These are phyloP conservation scores for Pelvicachromis taeniatus DNA, from an alignment of 2,113 vertebrate genomes.

Conservation along the genomic window DNA sequence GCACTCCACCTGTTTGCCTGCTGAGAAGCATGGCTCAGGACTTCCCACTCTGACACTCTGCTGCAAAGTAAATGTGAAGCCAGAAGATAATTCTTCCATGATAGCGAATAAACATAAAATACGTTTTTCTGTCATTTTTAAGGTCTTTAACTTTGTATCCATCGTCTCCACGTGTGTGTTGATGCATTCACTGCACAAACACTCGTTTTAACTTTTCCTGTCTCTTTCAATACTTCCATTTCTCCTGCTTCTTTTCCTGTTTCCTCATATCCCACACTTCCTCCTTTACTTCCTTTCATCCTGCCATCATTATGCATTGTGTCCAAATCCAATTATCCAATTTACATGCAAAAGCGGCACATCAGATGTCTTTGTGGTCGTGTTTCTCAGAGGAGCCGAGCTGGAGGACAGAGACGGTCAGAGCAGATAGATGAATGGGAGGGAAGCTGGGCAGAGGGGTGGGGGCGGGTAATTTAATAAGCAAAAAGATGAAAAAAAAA, in stretches of 20 bases:
- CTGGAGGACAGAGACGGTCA: slow-evolving; percentile 12
- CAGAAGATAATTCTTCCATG: no score
- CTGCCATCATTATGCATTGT: neutral
- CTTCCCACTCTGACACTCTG: neutral
- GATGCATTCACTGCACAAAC: neutral
- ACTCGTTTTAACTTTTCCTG: neutral
- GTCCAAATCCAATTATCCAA: slow-evolving; percentile 62
- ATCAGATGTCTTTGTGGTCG: slow-evolving; percentile 16
- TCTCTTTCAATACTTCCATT: neutral
- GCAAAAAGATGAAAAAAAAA: neutral
- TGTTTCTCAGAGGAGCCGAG: neutral
- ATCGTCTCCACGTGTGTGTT: neutral
- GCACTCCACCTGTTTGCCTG: neutral
- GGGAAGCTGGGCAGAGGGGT: neutral
- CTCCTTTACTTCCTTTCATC: neutral
- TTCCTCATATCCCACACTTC: neutral
- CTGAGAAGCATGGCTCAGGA: neutral
- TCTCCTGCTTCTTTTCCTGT: neutral
- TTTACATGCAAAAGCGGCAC: slow-evolving; percentile 61
- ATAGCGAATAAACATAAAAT: neutral
- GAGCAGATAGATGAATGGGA: neutral
- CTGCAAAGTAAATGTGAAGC: neutral
- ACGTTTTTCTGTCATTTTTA: neutral
- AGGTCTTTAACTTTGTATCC: neutral
- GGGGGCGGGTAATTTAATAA: neutral